Conservation (phyloP, 1,140 invertebrate genomes). For the Nephila pilipes region DNA sequence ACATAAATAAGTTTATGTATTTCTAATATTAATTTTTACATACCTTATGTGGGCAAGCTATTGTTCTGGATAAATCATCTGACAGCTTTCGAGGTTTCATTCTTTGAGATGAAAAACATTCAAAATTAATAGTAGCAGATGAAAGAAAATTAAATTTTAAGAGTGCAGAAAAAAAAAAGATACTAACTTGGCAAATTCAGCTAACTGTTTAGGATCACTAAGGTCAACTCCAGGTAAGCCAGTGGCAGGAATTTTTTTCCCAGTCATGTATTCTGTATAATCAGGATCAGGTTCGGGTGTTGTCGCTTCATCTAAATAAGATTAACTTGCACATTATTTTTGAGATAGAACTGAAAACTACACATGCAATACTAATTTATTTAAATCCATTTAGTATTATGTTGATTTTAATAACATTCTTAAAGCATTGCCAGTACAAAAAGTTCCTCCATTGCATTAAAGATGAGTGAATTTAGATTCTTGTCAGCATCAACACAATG, state of each 20-base stretch:
- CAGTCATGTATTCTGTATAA: constrained; percentile 96
- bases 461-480: no score
- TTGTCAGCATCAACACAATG: no score
- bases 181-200: constrained; percentile 89
- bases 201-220: constrained; percentile 94
- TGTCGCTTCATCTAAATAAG: constrained; percentile 72
- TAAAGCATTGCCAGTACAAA: background rate
- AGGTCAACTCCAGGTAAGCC: constrained; percentile 93
- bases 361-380: no score
- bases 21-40: background rate
- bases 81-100: constrained; percentile 90
- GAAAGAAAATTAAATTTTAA: background rate
- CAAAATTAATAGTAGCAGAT: background rate
- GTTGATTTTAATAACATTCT: background rate
- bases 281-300: constrained; percentile 94
- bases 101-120: background rate
- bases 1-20: background rate
- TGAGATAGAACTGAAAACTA: background rate
- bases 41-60: constrained; percentile 95
- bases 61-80: constrained; percentile 89
- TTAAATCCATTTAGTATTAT: no score
- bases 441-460: no score
- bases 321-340: background rate
- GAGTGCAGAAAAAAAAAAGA: background rate
- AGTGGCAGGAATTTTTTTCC: constrained; percentile 88